phyloP scores from a whole-genome alignment of 2,888 invertebrate species.

The Deroplatys truncata region DNA sequence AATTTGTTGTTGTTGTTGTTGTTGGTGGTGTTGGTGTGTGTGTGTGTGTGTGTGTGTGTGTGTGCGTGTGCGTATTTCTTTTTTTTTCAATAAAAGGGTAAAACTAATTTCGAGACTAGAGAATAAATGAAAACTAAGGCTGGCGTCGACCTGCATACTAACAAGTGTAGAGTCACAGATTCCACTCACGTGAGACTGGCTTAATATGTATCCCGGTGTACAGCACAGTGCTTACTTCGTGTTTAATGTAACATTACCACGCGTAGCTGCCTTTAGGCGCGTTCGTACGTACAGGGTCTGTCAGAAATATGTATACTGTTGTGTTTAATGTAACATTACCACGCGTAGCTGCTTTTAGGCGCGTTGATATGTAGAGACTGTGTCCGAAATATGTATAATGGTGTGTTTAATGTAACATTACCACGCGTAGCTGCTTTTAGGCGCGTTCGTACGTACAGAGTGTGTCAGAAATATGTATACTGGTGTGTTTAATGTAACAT shows the following conservation, averaged over 20 bases:
- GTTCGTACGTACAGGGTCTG: not conserved
- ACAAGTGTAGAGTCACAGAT: not conserved
- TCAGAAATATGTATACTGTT: too few relatives aligned
- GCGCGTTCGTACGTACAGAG: too few relatives aligned
- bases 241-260: not conserved
- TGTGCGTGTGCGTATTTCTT: too few relatives aligned
- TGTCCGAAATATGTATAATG: too few relatives aligned
- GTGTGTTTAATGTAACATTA: too few relatives aligned
- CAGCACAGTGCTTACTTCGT: not conserved
- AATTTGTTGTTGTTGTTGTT: not conserved
- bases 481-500: too few relatives aligned
- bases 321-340: too few relatives aligned
- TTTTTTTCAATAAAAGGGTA: not conserved
- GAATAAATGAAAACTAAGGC: not conserved
- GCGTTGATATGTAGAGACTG: too few relatives aligned
- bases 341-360: too few relatives aligned
- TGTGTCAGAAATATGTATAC: too few relatives aligned
- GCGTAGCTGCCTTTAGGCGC: not conserved
- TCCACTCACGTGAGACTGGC: not conserved
- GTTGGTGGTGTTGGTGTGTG: too few relatives aligned
- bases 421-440: too few relatives aligned
- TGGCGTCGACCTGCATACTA: not conserved
- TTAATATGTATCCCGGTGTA: not conserved
- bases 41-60: not conserved
- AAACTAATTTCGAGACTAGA: not conserved